Conservation (phyloP, 2,113 vertebrate species). For the Eptesicus fuscus region DNA sequence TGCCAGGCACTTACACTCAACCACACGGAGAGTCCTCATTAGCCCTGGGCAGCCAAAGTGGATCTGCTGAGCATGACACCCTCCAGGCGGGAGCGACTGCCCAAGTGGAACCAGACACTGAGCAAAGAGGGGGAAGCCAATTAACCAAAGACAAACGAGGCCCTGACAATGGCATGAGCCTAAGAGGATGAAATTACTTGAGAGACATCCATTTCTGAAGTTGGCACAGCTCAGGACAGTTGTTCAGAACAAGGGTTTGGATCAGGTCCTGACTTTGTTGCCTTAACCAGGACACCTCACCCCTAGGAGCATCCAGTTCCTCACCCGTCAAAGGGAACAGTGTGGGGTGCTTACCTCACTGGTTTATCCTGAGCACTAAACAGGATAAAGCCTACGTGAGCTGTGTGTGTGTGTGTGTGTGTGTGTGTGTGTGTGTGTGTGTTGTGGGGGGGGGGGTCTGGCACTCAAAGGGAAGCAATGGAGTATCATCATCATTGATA, state of each 20-base stretch:
- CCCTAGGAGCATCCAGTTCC: neutral
- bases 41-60: neutral
- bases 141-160: constrained; percentile 35
- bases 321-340: neutral
- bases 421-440: no score
- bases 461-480: neutral
- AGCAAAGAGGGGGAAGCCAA: constrained; percentile 28
- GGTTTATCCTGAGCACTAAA: neutral
- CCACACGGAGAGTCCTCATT: neutral
- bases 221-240: neutral
- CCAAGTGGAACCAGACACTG: neutral
- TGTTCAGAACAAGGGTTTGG: neutral
- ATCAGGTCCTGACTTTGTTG: neutral
- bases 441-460: neutral
- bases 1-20: neutral
- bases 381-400: neutral
- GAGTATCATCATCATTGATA: no score
- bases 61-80: neutral
- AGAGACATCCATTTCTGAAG: neutral
- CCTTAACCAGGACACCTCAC: neutral
- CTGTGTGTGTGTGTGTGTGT: no score
- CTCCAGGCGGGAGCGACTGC: neutral
- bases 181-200: neutral
- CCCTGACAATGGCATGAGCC: neutral
- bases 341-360: neutral